Evolutionary conservation across 2,113 vertebrate genomes (phyloP).

Genomic region (Daubentonia madagascariensis): DNA sequence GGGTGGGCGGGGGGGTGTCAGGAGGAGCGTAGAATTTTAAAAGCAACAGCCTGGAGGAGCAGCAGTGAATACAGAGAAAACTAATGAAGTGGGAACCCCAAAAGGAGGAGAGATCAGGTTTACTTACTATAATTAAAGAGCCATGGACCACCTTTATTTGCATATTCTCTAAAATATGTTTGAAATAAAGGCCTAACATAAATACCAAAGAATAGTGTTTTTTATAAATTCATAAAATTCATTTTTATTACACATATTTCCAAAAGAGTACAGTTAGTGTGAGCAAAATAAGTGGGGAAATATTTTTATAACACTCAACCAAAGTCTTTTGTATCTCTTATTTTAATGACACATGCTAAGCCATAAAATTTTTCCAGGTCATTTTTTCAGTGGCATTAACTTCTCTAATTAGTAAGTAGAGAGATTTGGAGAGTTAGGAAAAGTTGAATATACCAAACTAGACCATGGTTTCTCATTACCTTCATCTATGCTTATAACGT

Average conservation of each 20-base stretch:
- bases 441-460: not conserved
- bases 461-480: conserved; percentile 20
- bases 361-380: not conserved
- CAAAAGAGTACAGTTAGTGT: not conserved
- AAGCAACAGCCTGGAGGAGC: not conserved
- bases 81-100: not conserved
- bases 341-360: not conserved
- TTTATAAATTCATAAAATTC: not conserved
- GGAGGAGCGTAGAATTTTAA: not conserved
- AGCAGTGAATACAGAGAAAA: not conserved
- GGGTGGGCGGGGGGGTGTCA: not conserved
- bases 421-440: not conserved
- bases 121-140: not conserved
- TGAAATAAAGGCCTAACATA: not conserved
- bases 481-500: not conserved
- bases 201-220: not conserved
- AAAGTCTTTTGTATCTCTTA: not conserved
- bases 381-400: not conserved
- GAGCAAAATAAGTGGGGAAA: not conserved
- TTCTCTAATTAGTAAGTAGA: conserved; percentile 1
- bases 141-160: not conserved
- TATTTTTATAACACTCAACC: not conserved
- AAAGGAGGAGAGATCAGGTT: not conserved
- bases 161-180: not conserved
- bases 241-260: not conserved